phyloP scores from a whole-genome alignment of 2,797 vertebrate genomes.

The Iguana delicatissima region DNA sequence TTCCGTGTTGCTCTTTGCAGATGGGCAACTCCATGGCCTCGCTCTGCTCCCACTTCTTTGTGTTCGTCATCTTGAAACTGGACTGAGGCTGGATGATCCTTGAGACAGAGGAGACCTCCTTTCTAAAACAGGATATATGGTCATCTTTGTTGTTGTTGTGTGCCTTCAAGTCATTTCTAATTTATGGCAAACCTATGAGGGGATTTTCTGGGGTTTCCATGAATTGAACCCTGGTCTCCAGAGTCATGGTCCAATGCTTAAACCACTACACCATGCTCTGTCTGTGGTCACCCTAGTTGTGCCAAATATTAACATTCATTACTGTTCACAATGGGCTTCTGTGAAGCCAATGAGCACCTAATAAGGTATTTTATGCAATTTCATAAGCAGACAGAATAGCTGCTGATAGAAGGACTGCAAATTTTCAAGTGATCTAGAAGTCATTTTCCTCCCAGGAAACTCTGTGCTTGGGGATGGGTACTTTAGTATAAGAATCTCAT shows the following conservation, averaged over 20 bases:
- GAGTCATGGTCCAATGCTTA: too few relatives aligned
- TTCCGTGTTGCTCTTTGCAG: neutral
- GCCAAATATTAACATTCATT: neutral
- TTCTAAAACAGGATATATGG: neutral
- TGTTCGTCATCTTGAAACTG: neutral
- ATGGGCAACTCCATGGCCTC: neutral
- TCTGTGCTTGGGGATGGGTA: neutral
- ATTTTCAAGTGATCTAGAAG: neutral
- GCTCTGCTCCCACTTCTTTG: neutral
- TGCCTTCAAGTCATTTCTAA: too few relatives aligned
- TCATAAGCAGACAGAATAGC: neutral
- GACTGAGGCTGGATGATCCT: neutral
- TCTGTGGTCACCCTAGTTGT: neutral
- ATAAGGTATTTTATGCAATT: neutral
- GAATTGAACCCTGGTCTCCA: too few relatives aligned
- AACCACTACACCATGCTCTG: too few relatives aligned
- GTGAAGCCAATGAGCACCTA: neutral
- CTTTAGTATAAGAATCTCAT: neutral
- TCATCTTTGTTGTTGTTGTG: too few relatives aligned
- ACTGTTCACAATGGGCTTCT: neutral
- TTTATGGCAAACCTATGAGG: too few relatives aligned
- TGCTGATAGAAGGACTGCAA: neutral
- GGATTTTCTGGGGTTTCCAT: too few relatives aligned
- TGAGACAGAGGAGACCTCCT: neutral
- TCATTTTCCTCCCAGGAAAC: neutral